Evolutionary conservation across 2,113 vertebrate genomes (phyloP).

Genomic region (Salminus brasiliensis): DNA sequence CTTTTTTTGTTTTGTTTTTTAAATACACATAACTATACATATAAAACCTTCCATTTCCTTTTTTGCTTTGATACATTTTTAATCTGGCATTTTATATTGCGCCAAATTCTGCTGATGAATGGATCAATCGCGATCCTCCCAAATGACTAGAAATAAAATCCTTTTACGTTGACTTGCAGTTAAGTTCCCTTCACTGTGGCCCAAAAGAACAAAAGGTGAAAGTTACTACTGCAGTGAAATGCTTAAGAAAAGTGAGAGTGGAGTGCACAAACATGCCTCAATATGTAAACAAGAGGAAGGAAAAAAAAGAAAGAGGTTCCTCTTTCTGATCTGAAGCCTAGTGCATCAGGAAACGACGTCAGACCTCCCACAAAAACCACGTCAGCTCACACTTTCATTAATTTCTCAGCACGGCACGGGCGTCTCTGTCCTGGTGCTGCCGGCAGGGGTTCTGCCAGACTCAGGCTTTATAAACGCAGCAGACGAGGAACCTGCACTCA

Average conservation of each 20-base stretch:
- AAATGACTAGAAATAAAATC: no score
- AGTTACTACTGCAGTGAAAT: conserved; percentile 6
- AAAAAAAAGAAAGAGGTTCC: conserved; percentile 27
- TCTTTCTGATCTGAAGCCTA: conserved; percentile 37
- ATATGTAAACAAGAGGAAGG: conserved; percentile 20
- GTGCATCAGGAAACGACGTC: conserved; percentile 48
- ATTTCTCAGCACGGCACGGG: conserved; percentile 1
- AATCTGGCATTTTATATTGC: no score
- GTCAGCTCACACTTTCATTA: conserved; percentile 49
- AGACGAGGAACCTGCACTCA: no score
- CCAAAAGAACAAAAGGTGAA: neutral
- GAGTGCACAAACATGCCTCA: no score
- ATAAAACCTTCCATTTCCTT: no score
- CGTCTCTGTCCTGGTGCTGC: conserved; percentile 4
- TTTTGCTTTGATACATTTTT: no score
- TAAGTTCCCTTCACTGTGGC: no score
- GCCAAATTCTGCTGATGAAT: no score
- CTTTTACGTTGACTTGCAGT: no score
- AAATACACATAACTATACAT: no score
- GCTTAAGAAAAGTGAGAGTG: neutral
- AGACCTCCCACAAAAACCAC: conserved; percentile 54
- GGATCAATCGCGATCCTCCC: no score
- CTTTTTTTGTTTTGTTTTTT: no score
- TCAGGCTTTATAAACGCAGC: neutral
- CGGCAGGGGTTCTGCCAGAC: neutral